phyloP scores from a whole-genome alignment of 37 sponge, comb jelly and placozoan genomes.

The Halisarca cf. caerulea region DNA sequence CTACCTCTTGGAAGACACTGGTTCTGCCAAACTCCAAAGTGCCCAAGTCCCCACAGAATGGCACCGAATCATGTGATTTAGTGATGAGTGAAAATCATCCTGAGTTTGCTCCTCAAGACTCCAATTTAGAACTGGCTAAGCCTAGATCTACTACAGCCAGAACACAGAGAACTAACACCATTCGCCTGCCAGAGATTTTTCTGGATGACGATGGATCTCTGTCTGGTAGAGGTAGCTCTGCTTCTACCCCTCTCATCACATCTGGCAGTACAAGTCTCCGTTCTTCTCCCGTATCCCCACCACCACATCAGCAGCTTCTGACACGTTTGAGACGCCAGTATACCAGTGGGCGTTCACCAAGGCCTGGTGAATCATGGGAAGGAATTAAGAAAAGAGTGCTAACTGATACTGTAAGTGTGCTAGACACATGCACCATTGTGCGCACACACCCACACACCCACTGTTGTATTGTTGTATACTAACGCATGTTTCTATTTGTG shows the following conservation, averaged over 20 bases:
- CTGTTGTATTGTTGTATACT: background rate
- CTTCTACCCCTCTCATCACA: too few relatives aligned
- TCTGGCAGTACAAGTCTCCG: background rate
- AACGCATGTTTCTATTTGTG: background rate
- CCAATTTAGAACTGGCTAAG: too few relatives aligned
- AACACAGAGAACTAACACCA: background rate
- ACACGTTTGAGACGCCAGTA: slow-evolving; percentile 5
- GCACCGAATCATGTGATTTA: too few relatives aligned
- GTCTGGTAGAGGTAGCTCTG: too few relatives aligned
- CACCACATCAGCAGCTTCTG: slow-evolving; percentile 4
- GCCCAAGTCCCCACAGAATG: too few relatives aligned
- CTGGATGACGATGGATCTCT: background rate
- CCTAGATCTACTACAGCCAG: too few relatives aligned
- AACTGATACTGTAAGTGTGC: background rate
- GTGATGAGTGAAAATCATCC: too few relatives aligned
- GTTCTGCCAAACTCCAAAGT: background rate
- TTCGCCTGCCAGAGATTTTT: slow-evolving; percentile 8
- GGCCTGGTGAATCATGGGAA: slow-evolving; percentile 17
- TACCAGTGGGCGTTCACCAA: slow-evolving; percentile 19
- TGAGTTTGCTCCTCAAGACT: too few relatives aligned
- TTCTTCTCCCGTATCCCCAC: background rate
- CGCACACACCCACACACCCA: too few relatives aligned
- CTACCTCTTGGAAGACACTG: background rate
- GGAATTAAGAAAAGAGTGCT: background rate
- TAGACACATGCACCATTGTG: background rate